Evolutionary conservation across 2,888 invertebrate species (phyloP), one percentile per base, ranked within the genome.

Genomic region (Luffia ferchaultella): DNA sequence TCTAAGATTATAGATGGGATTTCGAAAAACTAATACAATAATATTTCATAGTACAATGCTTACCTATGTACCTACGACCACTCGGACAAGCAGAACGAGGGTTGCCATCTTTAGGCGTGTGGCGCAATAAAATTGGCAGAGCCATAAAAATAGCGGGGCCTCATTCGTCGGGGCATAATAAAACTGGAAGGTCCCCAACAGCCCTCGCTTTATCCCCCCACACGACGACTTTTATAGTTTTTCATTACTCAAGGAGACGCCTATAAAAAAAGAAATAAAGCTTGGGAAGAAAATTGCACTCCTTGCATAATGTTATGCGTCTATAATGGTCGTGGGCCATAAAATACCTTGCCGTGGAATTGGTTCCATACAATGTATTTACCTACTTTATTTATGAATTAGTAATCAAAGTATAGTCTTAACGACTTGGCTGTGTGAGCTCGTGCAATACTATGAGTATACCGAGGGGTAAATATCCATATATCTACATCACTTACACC

Each of bases 201-300:
- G 73, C 77, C 76, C 76, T 68, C 69, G 68, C 60, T 69, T 70
- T 68, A 75, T 75, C 71, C 75, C 75, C 46, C 76, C 78, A 69
- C 70, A 65, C 76, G 68, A 69, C 20, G 66, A 71, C 63, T 78
- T 80, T 80, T 74, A 80, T 80, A 76, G 79, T 78, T 78, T 79
- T 80, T 80, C 80, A 80, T 80, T 80, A 80, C 79, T 79, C 77
- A 77, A 80, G 78, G 78, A 79, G 79, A 79, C 67, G 70, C 60
- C 64, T 60, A 69, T 76, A 78, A 80, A 79, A 78, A 73, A 60
- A 61, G 61, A 63, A 64, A 77, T 77, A 76, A 76, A 76, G 64
- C 70, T 70, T 61, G 68, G 68, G 64, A 75, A 73, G 79, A 78
- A 79, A 79, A 80, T 79, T 78, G 80, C 78, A 76, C 68, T 67